Percentiles rank a stretch among this genome's conserved stretches.
These are phyloP conservation scores for Volucella inanis DNA, from an alignment of 2,888 invertebrate species.

Conservation along the genomic window DNA sequence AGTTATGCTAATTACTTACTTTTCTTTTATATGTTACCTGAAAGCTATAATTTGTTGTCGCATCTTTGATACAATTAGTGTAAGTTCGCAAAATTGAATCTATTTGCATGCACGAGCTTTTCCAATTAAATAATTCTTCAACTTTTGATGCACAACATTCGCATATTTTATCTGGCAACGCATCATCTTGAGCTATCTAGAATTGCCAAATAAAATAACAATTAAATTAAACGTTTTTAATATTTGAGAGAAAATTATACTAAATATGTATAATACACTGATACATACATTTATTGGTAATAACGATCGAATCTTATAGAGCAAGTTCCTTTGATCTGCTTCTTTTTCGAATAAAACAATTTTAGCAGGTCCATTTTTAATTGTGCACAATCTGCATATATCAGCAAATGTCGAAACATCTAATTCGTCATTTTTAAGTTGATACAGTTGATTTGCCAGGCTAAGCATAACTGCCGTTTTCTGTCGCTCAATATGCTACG, in stretches of 20 bases:
- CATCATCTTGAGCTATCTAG: conserved; percentile 89
- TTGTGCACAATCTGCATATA: conserved; percentile 88
- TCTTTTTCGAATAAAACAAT: conserved; percentile 89
- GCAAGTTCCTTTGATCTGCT: conserved; percentile 88
- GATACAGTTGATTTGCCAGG: conserved; percentile 77
- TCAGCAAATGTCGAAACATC: conserved; percentile 88
- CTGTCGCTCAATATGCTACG: conserved; percentile 13
- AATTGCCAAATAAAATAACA: no score
- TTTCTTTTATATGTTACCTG: conserved; percentile 83
- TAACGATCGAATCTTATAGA: conserved; percentile 88
- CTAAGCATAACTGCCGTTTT: conserved; percentile 80
- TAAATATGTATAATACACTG: no score
- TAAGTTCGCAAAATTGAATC: conserved; percentile 88
- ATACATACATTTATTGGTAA: conserved; percentile 88
- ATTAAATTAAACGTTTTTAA: no score
- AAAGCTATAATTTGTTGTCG: conserved; percentile 87
- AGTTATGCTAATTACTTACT: no score
- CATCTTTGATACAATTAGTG: conserved; percentile 87
- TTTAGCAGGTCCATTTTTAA: conserved; percentile 87
- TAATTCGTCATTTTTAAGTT: conserved; percentile 84
- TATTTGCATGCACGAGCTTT: conserved; percentile 87
- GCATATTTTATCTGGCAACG: conserved; percentile 88
- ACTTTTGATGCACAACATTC: conserved; percentile 87
- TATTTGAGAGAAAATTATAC: no score
- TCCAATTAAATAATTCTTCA: conserved; percentile 88